Conservation (phyloP, 2,888 invertebrate genomes). For the Ecliptopera silaceata region DNA sequence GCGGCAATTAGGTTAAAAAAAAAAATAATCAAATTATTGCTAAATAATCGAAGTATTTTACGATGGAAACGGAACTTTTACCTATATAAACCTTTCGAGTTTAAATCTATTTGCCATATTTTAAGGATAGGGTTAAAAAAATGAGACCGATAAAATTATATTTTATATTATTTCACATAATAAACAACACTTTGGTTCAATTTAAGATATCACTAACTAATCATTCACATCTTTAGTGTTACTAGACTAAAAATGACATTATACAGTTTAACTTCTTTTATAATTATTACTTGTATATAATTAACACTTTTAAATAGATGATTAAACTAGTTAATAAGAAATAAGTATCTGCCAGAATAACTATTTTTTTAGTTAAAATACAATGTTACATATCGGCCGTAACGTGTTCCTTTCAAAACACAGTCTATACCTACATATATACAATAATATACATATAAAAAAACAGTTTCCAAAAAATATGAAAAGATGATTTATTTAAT, state of each 20-base stretch:
- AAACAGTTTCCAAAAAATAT: too few relatives aligned
- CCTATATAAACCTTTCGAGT: too few relatives aligned
- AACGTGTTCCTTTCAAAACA: too few relatives aligned
- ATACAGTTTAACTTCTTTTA: background rate
- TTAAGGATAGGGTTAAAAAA: background rate
- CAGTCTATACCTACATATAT: too few relatives aligned
- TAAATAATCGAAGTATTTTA: too few relatives aligned
- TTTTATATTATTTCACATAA: slow-evolving; percentile 47
- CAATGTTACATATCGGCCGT: too few relatives aligned
- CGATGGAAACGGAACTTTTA: too few relatives aligned
- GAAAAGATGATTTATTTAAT: too few relatives aligned
- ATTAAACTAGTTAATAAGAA: background rate
- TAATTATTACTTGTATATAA: background rate
- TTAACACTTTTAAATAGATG: background rate
- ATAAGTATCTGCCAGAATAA: background rate
- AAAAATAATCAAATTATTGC: too few relatives aligned
- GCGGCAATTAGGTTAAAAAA: too few relatives aligned
- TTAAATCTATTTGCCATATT: too few relatives aligned
- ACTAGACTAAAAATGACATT: slow-evolving; percentile 6
- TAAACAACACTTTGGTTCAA: slow-evolving; percentile 77
- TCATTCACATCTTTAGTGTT: slow-evolving; percentile 57
- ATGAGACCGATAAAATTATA: slow-evolving; percentile 8
- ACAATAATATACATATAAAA: too few relatives aligned
- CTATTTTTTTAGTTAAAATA: background rate
- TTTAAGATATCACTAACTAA: slow-evolving; percentile 53